phyloP scores from a whole-genome alignment of 2,888 invertebrate genomes.

The Drosophila acutilabella region DNA sequence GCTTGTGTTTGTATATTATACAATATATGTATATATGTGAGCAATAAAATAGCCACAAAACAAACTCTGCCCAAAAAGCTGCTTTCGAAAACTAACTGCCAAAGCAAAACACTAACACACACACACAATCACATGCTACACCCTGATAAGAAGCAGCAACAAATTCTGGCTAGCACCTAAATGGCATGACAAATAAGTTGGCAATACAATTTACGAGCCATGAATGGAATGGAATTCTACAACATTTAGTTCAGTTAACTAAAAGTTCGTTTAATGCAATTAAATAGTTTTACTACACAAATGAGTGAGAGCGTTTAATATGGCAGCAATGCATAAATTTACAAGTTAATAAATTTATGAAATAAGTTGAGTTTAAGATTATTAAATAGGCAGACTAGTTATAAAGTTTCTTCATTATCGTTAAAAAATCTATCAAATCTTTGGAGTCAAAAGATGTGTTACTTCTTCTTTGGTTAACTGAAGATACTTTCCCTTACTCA shows the following conservation, averaged over 20 bases:
- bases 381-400: no score
- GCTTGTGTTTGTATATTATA: constrained; percentile 65
- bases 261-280: constrained; percentile 7
- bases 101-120: constrained; percentile 30
- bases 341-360: no score
- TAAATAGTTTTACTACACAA: not conserved
- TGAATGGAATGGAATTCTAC: constrained; percentile 30
- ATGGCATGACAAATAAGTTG: constrained; percentile 56
- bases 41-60: constrained; percentile 73
- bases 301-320: not conserved
- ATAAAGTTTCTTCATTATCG: no score
- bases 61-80: constrained; percentile 71
- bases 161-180: constrained; percentile 31
- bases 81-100: constrained; percentile 64
- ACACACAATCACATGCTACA: constrained; percentile 14
- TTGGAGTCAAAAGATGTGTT: not conserved
- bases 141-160: constrained; percentile 26
- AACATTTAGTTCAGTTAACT: constrained; percentile 14
- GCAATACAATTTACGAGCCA: constrained; percentile 48
- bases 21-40: constrained; percentile 28
- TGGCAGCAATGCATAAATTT: not conserved
- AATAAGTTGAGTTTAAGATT: no score
- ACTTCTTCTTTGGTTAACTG: not conserved
- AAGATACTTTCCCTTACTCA: not conserved
- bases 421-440: not conserved